Conservation (phyloP, 2,113 vertebrate genomes). For the Bombycilla garrulus region DNA sequence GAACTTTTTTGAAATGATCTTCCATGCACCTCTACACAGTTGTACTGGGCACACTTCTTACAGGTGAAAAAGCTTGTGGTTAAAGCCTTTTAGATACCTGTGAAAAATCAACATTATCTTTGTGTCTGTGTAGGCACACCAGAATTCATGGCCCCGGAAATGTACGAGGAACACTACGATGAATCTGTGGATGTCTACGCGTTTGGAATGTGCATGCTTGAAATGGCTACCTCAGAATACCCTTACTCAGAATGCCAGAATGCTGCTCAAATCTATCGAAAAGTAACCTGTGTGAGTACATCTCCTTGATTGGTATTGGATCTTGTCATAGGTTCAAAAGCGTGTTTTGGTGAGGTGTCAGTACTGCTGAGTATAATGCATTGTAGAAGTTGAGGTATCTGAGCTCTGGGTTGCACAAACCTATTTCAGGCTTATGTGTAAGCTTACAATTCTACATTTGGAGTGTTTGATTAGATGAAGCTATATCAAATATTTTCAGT, state of each 20-base stretch:
- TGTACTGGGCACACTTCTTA: not conserved
- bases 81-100: not conserved
- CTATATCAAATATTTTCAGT: not conserved
- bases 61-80: not conserved
- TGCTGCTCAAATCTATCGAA: constrained; percentile 97
- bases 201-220: constrained; percentile 99
- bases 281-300: constrained; percentile 97
- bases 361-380: rapidly evolving
- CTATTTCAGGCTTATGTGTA: not conserved
- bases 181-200: constrained; percentile 96
- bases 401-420: not conserved
- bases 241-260: constrained; percentile 99
- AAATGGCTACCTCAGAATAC: constrained; percentile 99
- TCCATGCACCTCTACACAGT: rapidly evolving
- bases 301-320: rapidly evolving
- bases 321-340: not conserved
- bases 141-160: constrained; percentile 98
- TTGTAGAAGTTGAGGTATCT: not conserved
- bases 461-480: not conserved
- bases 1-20: not conserved
- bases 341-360: rapidly evolving
- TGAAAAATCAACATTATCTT: not conserved
- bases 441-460: rapidly evolving
- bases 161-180: constrained; percentile 98
- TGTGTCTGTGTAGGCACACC: constrained; percentile 82